phyloP scores from a whole-genome alignment of 2,888 invertebrate genomes.

The Protonemura montana region DNA sequence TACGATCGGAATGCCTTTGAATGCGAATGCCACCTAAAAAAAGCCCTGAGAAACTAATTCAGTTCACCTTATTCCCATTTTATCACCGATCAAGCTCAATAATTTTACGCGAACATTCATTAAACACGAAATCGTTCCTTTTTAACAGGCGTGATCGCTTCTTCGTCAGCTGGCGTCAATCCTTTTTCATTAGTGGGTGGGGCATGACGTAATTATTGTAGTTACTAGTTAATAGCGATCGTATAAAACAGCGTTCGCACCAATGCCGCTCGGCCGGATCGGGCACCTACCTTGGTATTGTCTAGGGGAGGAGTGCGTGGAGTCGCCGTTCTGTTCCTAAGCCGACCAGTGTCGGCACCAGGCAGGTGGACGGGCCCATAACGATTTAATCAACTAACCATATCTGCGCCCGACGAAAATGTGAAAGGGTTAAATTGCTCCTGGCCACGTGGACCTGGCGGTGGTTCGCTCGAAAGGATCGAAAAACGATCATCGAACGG shows the following conservation, averaged over 20 bases:
- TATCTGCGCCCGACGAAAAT: neutral
- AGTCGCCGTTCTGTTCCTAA: neutral
- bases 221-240: slow-evolving; percentile 50
- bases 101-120: slow-evolving; percentile 18
- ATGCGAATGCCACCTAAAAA: no score
- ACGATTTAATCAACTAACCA: slow-evolving; percentile 40
- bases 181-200: slow-evolving; percentile 46
- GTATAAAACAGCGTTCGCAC: slow-evolving; percentile 49
- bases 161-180: slow-evolving; percentile 47
- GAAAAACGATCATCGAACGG: neutral
- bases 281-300: neutral
- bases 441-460: neutral
- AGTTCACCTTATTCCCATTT: neutral
- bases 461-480: neutral
- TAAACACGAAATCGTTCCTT: slow-evolving; percentile 17
- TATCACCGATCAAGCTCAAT: neutral
- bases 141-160: slow-evolving; percentile 16
- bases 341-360: neutral
- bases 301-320: slow-evolving; percentile 28
- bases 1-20: no score
- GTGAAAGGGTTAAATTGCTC: slow-evolving; percentile 38
- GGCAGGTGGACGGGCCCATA: slow-evolving; percentile 19
- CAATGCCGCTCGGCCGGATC: slow-evolving; percentile 41
- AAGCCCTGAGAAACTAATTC: no score
- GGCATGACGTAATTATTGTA: slow-evolving; percentile 49